Evolutionary conservation across 2,797 vertebrate species (phyloP).

Genomic region (Nothura maculosa): DNA sequence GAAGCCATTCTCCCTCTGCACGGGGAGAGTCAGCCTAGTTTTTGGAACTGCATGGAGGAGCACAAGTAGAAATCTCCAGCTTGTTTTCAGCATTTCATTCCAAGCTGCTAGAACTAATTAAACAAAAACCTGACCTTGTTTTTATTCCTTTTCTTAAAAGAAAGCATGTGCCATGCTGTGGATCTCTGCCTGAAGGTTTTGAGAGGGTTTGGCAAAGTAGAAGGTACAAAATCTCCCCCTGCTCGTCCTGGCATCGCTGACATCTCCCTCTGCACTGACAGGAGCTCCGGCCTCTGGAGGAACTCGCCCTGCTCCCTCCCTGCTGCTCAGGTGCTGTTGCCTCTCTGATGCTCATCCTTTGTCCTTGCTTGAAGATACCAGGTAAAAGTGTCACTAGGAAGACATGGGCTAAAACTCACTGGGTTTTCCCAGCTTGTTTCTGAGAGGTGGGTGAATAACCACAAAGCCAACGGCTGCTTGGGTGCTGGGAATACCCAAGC

Average conservation of each 20-base stretch:
- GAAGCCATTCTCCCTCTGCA: rapidly evolving
- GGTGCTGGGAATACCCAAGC: not conserved
- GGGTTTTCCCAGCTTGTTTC: not conserved
- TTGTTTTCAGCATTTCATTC: conserved; percentile 9
- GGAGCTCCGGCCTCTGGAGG: not conserved
- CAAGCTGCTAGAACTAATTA: conserved; percentile 10
- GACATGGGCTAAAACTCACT: not conserved
- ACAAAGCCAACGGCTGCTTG: not conserved
- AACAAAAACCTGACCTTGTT: not conserved
- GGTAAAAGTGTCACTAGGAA: not conserved
- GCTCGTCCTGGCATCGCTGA: not conserved
- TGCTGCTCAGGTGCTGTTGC: not conserved
- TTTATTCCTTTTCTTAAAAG: conserved; percentile 19
- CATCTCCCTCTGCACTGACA: not conserved
- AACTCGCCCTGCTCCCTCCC: not conserved
- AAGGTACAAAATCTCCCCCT: not conserved
- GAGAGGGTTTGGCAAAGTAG: not conserved
- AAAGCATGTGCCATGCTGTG: not conserved
- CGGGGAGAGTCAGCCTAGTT: not conserved
- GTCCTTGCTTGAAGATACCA: not conserved
- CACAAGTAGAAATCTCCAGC: not conserved
- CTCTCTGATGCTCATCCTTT: not conserved
- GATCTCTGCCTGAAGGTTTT: not conserved
- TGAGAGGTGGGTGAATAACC: not conserved
- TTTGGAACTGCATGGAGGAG: not conserved